A percentile compares a stretch with the other conserved stretches of the same genome.
These are phyloP conservation scores for Saccostrea glomerata DNA, from an alignment of 1,140 invertebrate genomes.

Conservation along the genomic window DNA sequence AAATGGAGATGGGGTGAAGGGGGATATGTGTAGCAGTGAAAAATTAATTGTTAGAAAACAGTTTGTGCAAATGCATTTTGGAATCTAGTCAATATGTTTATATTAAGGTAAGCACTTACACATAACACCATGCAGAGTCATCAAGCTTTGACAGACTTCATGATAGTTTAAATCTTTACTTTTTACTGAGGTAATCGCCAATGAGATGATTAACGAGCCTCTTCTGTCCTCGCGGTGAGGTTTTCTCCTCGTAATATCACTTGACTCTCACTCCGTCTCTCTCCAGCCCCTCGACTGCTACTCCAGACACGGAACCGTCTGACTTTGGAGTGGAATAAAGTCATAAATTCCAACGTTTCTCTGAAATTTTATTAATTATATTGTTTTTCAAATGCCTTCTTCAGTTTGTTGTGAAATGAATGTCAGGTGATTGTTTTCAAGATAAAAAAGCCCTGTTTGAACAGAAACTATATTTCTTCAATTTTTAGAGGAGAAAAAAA, in stretches of 20 bases:
- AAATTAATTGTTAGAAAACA: neutral
- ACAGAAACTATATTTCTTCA: neutral
- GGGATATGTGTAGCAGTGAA: neutral
- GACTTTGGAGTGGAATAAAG: conserved; percentile 3
- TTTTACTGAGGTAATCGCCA: neutral
- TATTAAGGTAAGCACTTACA: neutral
- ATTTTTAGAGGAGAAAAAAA: neutral
- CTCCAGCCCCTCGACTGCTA: neutral
- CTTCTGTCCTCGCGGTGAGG: neutral
- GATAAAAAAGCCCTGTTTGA: no score
- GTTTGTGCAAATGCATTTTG: neutral
- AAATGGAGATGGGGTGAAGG: neutral
- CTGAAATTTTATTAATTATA: conserved; percentile 3
- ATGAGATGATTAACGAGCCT: conserved; percentile 19
- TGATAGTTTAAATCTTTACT: neutral
- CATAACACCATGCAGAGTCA: neutral
- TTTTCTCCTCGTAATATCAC: neutral
- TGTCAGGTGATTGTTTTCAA: conserved; percentile 7
- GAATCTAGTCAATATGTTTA: conserved; percentile 16
- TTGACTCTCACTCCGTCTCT: conserved; percentile 23
- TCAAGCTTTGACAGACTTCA: neutral
- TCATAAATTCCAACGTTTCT: neutral
- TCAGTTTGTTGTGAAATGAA: neutral
- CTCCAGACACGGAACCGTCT: conserved; percentile 2
- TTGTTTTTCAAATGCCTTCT: neutral